A percentile compares a stretch with the other conserved stretches of the same genome.
phyloP scores from a whole-genome alignment of 2,888 invertebrate species.

The Cryptocephalus primarius region DNA sequence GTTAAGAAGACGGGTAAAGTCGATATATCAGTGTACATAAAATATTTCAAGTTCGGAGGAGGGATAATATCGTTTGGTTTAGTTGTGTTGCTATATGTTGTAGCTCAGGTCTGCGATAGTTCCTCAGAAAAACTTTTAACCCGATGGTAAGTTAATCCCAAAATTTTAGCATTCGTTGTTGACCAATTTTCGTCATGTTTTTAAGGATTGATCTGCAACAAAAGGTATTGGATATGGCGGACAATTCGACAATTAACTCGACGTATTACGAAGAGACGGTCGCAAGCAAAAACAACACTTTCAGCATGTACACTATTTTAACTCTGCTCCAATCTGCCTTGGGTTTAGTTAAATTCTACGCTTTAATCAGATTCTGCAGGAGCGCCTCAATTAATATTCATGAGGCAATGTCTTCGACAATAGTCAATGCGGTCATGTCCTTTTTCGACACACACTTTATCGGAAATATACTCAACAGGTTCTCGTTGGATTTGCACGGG shows the following conservation, averaged over 20 bases:
- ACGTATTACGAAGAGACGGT: constrained; percentile 4
- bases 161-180: neutral
- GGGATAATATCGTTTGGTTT: constrained; percentile 16
- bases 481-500: constrained; percentile 16
- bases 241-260: constrained; percentile 2
- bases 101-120: constrained; percentile 16
- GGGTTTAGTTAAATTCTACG: constrained; percentile 5
- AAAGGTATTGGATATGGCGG: constrained; percentile 4
- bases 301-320: constrained; percentile 4
- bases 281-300: constrained; percentile 4
- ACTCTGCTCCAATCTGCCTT: constrained; percentile 2
- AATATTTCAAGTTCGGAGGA: constrained; percentile 22
- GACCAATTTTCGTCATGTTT: neutral
- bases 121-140: constrained; percentile 19
- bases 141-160: constrained; percentile 16
- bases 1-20: constrained; percentile 20
- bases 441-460: constrained; percentile 20
- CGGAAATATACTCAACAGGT: constrained; percentile 20
- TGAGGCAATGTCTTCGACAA: constrained; percentile 11
- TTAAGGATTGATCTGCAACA: constrained; percentile 8
- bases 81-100: constrained; percentile 17
- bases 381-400: constrained; percentile 16
- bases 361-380: constrained; percentile 6
- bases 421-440: constrained; percentile 16
- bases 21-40: constrained; percentile 18